Conservation (phyloP, 2,113 vertebrate genomes). For the Menidia beryllina region DNA sequence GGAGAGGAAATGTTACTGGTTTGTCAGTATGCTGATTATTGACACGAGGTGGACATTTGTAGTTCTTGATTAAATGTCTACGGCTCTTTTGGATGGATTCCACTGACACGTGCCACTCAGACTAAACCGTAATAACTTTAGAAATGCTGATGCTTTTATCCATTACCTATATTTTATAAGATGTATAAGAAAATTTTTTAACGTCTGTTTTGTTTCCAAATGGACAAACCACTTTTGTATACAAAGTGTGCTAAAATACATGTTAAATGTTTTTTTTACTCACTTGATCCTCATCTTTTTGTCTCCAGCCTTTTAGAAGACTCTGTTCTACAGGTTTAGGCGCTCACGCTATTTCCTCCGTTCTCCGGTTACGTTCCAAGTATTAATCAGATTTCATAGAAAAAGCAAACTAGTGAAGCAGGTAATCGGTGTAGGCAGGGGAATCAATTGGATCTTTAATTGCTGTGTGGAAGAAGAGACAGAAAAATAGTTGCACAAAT, state of each 20-base stretch:
- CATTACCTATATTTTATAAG: too few relatives aligned
- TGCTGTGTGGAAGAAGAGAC: conserved; percentile 60
- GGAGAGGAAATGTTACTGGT: too few relatives aligned
- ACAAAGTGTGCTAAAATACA: neutral
- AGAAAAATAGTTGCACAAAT: conserved; percentile 32
- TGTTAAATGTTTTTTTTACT: neutral
- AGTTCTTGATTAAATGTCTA: too few relatives aligned
- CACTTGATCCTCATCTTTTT: neutral
- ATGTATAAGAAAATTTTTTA: too few relatives aligned
- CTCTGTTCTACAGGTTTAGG: neutral
- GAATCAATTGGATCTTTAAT: conserved; percentile 76
- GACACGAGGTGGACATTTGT: too few relatives aligned
- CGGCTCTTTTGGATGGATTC: too few relatives aligned
- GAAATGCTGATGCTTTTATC: too few relatives aligned
- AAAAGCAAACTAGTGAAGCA: conserved; percentile 63
- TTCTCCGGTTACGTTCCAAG: conserved; percentile 7
- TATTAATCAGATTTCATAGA: conserved; percentile 52
- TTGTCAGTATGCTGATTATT: too few relatives aligned
- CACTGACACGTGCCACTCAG: too few relatives aligned
- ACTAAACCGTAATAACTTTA: too few relatives aligned
- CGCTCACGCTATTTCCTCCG: neutral
- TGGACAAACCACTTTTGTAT: neutral
- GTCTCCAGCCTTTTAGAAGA: neutral
- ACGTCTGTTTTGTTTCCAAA: too few relatives aligned
- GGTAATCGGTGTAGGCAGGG: conserved; percentile 69